Evolutionary conservation across 1,140 invertebrate genomes (phyloP).

Genomic region (Homalodisca vitripennis): DNA sequence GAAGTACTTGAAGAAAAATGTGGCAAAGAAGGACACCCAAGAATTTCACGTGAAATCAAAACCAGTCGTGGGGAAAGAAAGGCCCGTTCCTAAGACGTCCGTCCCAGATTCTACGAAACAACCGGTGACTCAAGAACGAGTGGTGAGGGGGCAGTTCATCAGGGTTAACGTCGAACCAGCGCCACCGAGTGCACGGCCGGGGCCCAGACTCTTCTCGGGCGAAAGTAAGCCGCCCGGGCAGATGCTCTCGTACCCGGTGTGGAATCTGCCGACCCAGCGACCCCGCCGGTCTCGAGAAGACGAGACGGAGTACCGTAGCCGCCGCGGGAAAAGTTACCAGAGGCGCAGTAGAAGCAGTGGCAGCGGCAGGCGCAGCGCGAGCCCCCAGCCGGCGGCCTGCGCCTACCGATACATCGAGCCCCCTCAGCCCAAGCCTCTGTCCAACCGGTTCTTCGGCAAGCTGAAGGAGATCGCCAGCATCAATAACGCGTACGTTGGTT

Average conservation of each 20-base stretch:
- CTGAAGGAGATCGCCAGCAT: conserved; percentile 36
- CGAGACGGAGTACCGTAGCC: conserved; percentile 9
- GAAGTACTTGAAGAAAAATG: conserved; percentile 30
- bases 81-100: not conserved
- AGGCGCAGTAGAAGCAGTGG: conserved; percentile 25
- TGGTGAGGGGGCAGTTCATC: conserved; percentile 41
- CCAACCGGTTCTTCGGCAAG: conserved; percentile 40
- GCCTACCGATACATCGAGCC: conserved; percentile 37
- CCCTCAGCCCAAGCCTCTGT: conserved; percentile 34
- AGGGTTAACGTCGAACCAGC: conserved; percentile 34
- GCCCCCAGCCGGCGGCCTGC: conserved; percentile 26
- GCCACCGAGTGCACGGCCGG: not conserved
- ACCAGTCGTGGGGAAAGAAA: not conserved
- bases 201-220: not conserved
- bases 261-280: conserved; percentile 9
- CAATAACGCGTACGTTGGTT: conserved; percentile 9
- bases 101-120: not conserved
- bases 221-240: conserved; percentile 16
- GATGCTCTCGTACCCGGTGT: conserved; percentile 24
- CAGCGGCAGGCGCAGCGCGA: not conserved
- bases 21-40: not conserved
- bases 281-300: not conserved
- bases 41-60: conserved; percentile 3
- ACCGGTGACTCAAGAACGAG: conserved; percentile 30
- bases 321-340: not conserved